A percentile compares a stretch with the other conserved stretches of the same genome.
phyloP scores from a whole-genome alignment of 2,797 vertebrate genomes.

The Denticeps clupeoides region DNA sequence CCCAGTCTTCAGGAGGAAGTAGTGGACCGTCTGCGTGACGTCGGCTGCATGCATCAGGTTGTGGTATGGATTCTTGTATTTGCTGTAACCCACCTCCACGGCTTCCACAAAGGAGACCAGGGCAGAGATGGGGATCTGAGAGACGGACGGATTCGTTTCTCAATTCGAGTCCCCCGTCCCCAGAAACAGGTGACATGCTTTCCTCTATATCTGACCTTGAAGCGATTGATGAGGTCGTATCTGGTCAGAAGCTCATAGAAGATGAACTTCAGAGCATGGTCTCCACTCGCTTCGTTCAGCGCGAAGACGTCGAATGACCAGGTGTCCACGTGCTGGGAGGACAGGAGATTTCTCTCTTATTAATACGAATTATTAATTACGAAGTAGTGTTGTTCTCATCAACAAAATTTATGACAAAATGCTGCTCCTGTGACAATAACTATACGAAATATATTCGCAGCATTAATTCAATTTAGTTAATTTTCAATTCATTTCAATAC shows the following conservation, averaged over 20 bases:
- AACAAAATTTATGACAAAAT: no score
- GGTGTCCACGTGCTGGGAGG: constrained; percentile 73
- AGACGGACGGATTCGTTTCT: no score
- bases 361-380: not conserved
- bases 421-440: no score
- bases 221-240: constrained; percentile 86
- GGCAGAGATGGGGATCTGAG: constrained; percentile 82
- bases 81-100: constrained; percentile 86
- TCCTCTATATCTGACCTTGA: no score
- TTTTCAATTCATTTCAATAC: no score
- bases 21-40: constrained; percentile 89
- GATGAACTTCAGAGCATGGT: constrained; percentile 90
- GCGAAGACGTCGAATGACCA: constrained; percentile 95
- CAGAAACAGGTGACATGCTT: no score
- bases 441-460: no score
- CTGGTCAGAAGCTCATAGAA: constrained; percentile 91
- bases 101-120: constrained; percentile 86
- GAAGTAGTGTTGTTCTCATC: not conserved
- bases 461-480: no score
- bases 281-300: constrained; percentile 83
- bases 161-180: no score
- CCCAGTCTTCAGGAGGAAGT: constrained; percentile 82
- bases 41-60: constrained; percentile 88
- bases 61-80: constrained; percentile 93
- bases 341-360: not conserved